Percentiles rank a stretch among this genome's conserved stretches.
Evolutionary conservation across 2,888 invertebrate genomes (phyloP).

Genomic region (Thera obeliscata): DNA sequence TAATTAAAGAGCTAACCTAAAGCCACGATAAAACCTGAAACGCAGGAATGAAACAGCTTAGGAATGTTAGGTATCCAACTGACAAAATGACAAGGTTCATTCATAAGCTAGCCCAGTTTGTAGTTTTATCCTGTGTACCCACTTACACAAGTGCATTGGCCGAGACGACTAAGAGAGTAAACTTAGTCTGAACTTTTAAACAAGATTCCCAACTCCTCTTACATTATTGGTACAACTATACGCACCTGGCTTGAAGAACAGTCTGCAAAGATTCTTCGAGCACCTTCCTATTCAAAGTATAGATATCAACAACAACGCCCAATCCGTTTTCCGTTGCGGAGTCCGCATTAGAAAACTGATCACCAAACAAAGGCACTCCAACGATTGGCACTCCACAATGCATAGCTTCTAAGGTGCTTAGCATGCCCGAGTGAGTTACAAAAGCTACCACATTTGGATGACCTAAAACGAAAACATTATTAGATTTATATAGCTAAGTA

Average conservation of each 20-base stretch:
- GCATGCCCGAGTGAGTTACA: conserved; percentile 79
- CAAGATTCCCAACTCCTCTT: too few relatives aligned
- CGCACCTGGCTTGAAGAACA: conserved; percentile 44
- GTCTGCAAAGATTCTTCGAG: conserved; percentile 39
- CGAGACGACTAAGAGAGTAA: too few relatives aligned
- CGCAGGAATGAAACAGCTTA: too few relatives aligned
- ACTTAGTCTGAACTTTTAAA: too few relatives aligned
- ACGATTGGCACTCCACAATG: conserved; percentile 68
- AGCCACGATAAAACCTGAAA: too few relatives aligned
- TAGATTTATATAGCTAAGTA: neutral
- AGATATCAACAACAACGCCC: conserved; percentile 66
- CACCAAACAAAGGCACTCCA: conserved; percentile 81
- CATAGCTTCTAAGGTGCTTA: conserved; percentile 79
- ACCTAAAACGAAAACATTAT: conserved; percentile 53
- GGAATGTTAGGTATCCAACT: too few relatives aligned
- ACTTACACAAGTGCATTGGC: too few relatives aligned
- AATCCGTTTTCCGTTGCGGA: conserved; percentile 71
- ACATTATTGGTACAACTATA: neutral
- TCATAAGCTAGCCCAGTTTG: too few relatives aligned
- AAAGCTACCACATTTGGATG: conserved; percentile 80
- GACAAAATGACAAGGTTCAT: too few relatives aligned
- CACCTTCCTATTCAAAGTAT: conserved; percentile 30
- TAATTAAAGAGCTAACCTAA: too few relatives aligned
- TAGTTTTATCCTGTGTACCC: too few relatives aligned
- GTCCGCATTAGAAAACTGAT: conserved; percentile 77